Evolutionary conservation across 2,797 vertebrate genomes (phyloP).

Genomic region (Pelochelys cantorii): DNA sequence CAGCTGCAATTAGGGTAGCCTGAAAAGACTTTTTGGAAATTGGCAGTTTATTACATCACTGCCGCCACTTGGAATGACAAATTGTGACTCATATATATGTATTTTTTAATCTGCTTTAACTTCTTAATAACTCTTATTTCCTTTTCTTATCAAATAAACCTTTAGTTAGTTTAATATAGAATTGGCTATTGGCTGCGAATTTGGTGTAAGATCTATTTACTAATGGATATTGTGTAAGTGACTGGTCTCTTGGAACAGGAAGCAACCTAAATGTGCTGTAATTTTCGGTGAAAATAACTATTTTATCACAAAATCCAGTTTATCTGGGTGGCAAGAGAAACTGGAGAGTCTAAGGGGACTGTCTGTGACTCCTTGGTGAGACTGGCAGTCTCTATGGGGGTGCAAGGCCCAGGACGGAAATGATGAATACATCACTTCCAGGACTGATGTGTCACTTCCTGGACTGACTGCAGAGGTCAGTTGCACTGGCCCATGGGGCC

Average conservation of each 20-base stretch:
- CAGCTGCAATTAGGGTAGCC: background rate
- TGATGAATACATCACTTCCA: too few species aligned
- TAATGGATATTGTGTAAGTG: background rate
- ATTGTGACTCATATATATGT: too few species aligned
- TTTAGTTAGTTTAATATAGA: background rate
- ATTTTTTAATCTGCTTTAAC: too few species aligned
- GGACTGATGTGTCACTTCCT: too few species aligned
- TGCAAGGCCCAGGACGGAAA: too few species aligned
- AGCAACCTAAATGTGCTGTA: background rate
- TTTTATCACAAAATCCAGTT: background rate
- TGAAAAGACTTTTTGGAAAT: background rate
- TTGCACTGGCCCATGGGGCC: too few species aligned
- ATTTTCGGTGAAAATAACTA: background rate
- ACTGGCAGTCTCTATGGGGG: background rate
- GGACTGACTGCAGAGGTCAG: too few species aligned
- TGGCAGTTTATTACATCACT: too few species aligned
- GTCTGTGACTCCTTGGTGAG: background rate
- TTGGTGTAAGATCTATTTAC: background rate
- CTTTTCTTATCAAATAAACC: background rate
- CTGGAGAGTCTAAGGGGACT: background rate
- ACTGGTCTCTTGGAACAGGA: background rate
- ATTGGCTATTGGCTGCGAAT: background rate
- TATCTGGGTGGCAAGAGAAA: background rate
- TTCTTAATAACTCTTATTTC: too few species aligned
- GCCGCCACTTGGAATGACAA: too few species aligned